These are phyloP conservation scores for Glareola pratincola DNA, from an alignment of 2,113 vertebrate species.

Conservation along the genomic window DNA sequence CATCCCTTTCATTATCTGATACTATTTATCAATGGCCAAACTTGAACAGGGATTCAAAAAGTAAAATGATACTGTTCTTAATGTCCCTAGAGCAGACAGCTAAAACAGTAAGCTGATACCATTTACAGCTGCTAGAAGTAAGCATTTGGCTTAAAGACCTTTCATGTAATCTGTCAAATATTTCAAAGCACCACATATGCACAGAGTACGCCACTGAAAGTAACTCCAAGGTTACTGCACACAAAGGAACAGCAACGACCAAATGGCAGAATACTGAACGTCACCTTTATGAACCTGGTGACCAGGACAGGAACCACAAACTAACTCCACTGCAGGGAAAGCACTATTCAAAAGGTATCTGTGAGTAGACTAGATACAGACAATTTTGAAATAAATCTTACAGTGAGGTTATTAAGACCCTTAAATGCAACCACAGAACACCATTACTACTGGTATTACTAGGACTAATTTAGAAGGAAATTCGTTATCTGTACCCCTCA, in stretches of 20 bases:
- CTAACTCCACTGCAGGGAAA: not conserved
- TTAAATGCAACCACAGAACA: not conserved
- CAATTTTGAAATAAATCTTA: not conserved
- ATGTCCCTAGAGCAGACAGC: not conserved
- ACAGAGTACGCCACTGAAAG: not conserved
- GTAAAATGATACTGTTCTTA: constrained; percentile 29
- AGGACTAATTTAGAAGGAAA: not conserved
- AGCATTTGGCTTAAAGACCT: not conserved
- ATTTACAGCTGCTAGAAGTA: constrained; percentile 35
- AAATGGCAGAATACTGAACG: not conserved
- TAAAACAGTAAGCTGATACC: constrained; percentile 40
- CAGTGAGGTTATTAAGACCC: not conserved
- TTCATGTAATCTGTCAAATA: not conserved
- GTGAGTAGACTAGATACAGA: not conserved
- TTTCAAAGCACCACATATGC: not conserved
- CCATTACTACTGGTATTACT: not conserved
- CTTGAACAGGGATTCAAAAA: not conserved
- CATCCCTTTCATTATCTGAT: not conserved
- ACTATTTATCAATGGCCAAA: not conserved
- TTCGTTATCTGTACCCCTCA: not conserved
- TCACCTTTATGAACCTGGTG: not conserved
- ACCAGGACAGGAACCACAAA: not conserved
- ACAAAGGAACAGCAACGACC: not conserved
- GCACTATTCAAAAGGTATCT: not conserved
- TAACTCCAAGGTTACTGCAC: not conserved